phyloP scores from a whole-genome alignment of 2,888 invertebrate species.

The Hofmannophila pseudospretella region DNA sequence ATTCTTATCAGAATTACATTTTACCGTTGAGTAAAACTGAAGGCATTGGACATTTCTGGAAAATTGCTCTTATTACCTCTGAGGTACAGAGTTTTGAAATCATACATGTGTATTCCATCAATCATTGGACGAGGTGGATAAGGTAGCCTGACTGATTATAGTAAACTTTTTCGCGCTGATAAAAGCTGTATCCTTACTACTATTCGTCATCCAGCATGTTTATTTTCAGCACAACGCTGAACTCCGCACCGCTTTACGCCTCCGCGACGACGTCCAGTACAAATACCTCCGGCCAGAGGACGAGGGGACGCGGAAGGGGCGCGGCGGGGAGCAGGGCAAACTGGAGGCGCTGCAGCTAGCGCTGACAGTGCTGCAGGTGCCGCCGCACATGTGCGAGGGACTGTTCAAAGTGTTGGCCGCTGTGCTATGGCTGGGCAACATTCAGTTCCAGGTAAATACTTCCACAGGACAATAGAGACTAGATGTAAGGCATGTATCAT shows the following conservation, averaged over 20 bases:
- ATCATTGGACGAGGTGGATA: too few species aligned
- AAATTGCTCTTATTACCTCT: too few species aligned
- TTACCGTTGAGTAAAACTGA: too few species aligned
- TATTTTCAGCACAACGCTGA: slow-evolving; percentile 82
- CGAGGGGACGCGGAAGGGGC: slow-evolving; percentile 65
- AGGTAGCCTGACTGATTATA: too few species aligned
- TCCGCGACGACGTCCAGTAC: slow-evolving; percentile 86
- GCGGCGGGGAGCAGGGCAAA: slow-evolving; percentile 66
- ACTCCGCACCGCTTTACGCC: slow-evolving; percentile 83
- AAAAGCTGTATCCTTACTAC: too few species aligned
- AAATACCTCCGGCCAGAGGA: slow-evolving; percentile 91
- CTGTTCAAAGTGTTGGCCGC: slow-evolving; percentile 93
- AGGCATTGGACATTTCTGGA: too few species aligned
- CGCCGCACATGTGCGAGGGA: slow-evolving; percentile 90
- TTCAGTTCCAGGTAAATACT: slow-evolving; percentile 83
- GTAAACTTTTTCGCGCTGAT: too few species aligned
- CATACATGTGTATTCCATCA: too few species aligned
- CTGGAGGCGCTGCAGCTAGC: slow-evolving; percentile 92
- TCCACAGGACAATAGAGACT: too few species aligned
- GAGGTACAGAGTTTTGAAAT: too few species aligned
- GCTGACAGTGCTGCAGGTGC: slow-evolving; percentile 92
- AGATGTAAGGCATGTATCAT: neutral
- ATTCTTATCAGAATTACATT: too few species aligned
- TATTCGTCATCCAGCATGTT: too few species aligned
- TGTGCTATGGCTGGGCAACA: slow-evolving; percentile 93